Base-by-base conservation (phyloP, 2,888 invertebrate genomes). In the Philereme vetulata region DNA sequence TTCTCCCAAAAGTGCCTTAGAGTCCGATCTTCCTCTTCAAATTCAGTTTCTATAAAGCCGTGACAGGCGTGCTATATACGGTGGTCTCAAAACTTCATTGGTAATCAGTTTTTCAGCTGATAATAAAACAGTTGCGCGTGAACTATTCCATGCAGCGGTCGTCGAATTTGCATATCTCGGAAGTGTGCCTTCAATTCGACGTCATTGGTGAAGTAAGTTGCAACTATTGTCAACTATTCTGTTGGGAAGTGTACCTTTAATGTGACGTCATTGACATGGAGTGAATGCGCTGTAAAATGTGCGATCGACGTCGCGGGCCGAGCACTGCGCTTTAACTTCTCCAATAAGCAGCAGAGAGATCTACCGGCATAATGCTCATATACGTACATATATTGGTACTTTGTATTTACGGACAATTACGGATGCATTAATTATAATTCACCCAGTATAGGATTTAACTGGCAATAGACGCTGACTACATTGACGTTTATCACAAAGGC, bases 271-370 rank as follows among this genome's bases (percentile, higher is more conserved):
- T 60, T 55, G 53, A 51, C 53, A 49, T 51, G 51, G n/a, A 33
- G 49, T 43, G 57, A 60, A 58, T 49, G 56, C 48, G 55, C 44
- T 38, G 54, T 61, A 57, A 61, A 62, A 69, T 63, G 59, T 49
- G 64, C 64, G 60, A 53, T 51, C 55, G 48, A 46, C 43, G 54
- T 48, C 61, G 53, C 58, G 53, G 21, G 56, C 44, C 49, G 9
- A 38, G 47, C 59, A 63, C 59, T 60, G 52, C 54, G 59, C 34
- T 56, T 54, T 35, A 70, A 68, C 65, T 70, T 70, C 65, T 66
- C 70, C 70, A 70, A 70, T 70, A 70, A 62, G 60, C 64, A 62
- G 60, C 64, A 56, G 47, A 36, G 60, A 53, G 56, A 59, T 61
- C 61, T 5, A 51, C 5, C 35, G 43, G 11, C 11, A 11, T 43